Evolutionary conservation across 1,140 invertebrate genomes (phyloP).

Genomic region (Mycetomoellerius zeteki): DNA sequence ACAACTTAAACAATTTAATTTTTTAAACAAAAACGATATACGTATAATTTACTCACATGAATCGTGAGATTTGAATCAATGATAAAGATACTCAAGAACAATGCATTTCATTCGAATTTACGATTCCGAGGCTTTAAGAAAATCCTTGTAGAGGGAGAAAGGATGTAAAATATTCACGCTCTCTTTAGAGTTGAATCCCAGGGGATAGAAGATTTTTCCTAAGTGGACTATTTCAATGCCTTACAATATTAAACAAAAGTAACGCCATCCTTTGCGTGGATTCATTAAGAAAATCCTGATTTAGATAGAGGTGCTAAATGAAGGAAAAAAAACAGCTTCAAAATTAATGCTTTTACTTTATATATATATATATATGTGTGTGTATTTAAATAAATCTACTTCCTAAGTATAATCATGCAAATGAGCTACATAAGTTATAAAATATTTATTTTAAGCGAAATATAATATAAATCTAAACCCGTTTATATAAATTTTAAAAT

Average conservation of each 20-base stretch:
- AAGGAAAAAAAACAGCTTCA: background rate
- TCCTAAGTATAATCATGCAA: background rate
- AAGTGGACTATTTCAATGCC: constrained; percentile 25
- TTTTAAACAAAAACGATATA: background rate
- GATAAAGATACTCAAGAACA: background rate
- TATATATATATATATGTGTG: background rate
- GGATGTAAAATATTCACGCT: constrained; percentile 37
- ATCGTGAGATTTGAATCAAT: constrained; percentile 13
- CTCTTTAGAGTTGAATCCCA: background rate
- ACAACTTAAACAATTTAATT: constrained; percentile 3
- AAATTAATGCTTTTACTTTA: constrained; percentile 9
- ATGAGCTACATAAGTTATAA: no score
- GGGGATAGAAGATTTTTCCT: constrained; percentile 2
- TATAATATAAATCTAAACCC: no score
- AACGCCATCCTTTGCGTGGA: background rate
- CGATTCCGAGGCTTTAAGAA: background rate
- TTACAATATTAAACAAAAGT: background rate
- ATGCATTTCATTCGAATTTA: constrained; percentile 6
- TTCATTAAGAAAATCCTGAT: constrained; percentile 41
- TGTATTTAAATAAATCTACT: background rate
- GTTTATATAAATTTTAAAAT: no score
- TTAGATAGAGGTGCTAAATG: constrained; percentile 7
- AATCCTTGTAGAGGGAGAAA: background rate
- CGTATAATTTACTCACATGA: background rate
- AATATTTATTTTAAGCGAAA: no score